phyloP scores from a whole-genome alignment of 2,113 vertebrate genomes.

The Periophthalmodon schlosseri region DNA sequence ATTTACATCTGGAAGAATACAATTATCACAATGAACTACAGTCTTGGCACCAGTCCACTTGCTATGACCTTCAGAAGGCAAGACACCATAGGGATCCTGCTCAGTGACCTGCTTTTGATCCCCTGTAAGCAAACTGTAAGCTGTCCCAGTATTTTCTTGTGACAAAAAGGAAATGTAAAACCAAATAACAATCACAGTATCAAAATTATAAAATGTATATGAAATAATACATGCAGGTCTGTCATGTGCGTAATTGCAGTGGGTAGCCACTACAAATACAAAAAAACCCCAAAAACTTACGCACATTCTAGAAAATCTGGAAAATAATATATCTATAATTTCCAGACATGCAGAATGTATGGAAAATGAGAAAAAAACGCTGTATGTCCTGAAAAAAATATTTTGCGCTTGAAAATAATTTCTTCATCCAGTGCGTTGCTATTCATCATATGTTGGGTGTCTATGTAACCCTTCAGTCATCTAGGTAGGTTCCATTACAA shows the following conservation, averaged over 20 bases:
- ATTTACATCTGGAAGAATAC: slow-evolving; percentile 70
- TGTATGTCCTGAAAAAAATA: too few relatives aligned
- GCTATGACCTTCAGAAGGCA: slow-evolving; percentile 42
- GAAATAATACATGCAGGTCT: not conserved
- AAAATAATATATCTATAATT: too few relatives aligned
- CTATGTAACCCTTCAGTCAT: too few relatives aligned
- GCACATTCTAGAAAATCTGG: too few relatives aligned
- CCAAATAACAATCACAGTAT: not conserved
- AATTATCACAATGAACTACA: slow-evolving; percentile 55
- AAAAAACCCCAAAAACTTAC: not conserved
- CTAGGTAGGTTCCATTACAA: too few relatives aligned
- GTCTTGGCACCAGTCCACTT: slow-evolving; percentile 44
- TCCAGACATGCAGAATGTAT: too few relatives aligned
- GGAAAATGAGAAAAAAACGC: too few relatives aligned
- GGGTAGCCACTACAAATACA: not conserved
- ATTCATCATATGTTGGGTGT: too few relatives aligned
- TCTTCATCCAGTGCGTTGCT: too few relatives aligned
- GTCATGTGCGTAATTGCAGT: not conserved
- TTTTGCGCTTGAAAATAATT: too few relatives aligned
- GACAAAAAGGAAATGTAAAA: slow-evolving; percentile 13
- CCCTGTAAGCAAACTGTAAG: slow-evolving; percentile 18
- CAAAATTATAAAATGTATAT: not conserved
- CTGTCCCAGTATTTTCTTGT: not conserved
- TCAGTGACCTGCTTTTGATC: slow-evolving; percentile 15
- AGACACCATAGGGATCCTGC: slow-evolving; percentile 29